Percentiles rank a stretch among this genome's conserved stretches.
These are phyloP conservation scores for Pachyuromys duprasi DNA, from an alignment of 2,797 vertebrate genomes.

Conservation along the genomic window DNA sequence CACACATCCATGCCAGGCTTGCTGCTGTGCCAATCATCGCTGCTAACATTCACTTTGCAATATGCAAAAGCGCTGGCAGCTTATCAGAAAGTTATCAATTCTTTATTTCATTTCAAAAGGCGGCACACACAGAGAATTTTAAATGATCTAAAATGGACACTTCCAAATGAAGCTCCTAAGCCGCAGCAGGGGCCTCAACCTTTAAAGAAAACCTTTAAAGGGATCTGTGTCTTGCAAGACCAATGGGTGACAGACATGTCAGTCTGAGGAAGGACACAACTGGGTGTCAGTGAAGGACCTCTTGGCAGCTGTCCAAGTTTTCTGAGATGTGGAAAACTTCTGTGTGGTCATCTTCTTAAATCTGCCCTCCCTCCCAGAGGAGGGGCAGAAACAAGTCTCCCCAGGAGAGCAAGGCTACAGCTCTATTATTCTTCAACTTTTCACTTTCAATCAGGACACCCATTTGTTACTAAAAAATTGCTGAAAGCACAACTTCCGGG, in stretches of 20 bases:
- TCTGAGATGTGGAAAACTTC: neutral
- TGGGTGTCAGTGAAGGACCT: slow-evolving; percentile 56
- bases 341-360: slow-evolving; percentile 36
- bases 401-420: slow-evolving; percentile 77
- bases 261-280: slow-evolving; percentile 26
- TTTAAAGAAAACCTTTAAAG: neutral
- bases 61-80: neutral
- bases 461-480: slow-evolving; percentile 87
- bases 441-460: slow-evolving; percentile 87
- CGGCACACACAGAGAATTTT: neutral
- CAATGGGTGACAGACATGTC: slow-evolving; percentile 63
- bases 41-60: neutral
- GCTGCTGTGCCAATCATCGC: neutral
- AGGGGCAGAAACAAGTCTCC: slow-evolving; percentile 53
- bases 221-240: slow-evolving; percentile 46
- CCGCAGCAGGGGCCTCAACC: neutral
- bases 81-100: slow-evolving; percentile 41
- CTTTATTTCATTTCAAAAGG: slow-evolving; percentile 41
- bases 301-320: neutral
- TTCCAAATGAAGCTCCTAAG: neutral
- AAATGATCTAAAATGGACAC: neutral
- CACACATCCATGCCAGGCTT: neutral
- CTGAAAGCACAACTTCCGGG: slow-evolving; percentile 86
- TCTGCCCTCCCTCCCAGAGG: slow-evolving; percentile 44
- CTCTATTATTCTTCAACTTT: slow-evolving; percentile 87